Base-by-base conservation (phyloP, 2,113 vertebrate species). In the Pogona vitticeps region DNA sequence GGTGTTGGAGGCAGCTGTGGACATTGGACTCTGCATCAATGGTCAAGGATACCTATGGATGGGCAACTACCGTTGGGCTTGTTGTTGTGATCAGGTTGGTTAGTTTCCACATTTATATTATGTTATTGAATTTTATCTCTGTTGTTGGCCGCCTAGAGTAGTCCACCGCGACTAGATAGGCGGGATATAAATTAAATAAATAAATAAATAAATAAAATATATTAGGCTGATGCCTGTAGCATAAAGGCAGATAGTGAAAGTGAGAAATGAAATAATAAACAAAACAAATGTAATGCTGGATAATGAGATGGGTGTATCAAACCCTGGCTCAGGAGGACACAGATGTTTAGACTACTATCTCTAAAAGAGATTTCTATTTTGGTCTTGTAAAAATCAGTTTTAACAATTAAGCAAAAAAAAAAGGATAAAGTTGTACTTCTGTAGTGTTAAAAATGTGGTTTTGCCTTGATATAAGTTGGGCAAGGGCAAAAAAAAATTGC, bases 371-470 rank as follows among this genome's bases (percentile, higher is more conserved):
- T 31, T 63, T 38, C 65, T n/a, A 77, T 58, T 58, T 52, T 77
- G 56, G 20, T 61, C 18, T 61, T 79, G 76, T 31, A 78, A n/a
- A 63, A 63, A 40, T 40, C 12, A 28, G 33, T 18, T 59, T 63
- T 63, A 3, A 40, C 58, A 80, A 40, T 61, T 38, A 79, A 75
- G n/a, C n/a, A 63, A 52, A 10, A 52, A 52, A 52, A 52, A 52
- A 52, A 10, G 10, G 46, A 33, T 56, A 33, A 20, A 70, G 26
- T 3, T 71, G n/a, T 52, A 58, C 46, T 33, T 13, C 70, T 79
- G 86, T 83, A 87, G 83, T 80, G 61, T 58, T 93, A 91, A 40
- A 88, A 58, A 20, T 83, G 56, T 65, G 76, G 58, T 68, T 89
- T 90, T 80, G 63, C 52, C 2, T 15, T 85, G 75, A 3, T 58